A percentile compares a stretch with the other conserved stretches of the same genome.
Conservation (phyloP, 2,888 invertebrate species). For the Protophormia terraenovae region DNA sequence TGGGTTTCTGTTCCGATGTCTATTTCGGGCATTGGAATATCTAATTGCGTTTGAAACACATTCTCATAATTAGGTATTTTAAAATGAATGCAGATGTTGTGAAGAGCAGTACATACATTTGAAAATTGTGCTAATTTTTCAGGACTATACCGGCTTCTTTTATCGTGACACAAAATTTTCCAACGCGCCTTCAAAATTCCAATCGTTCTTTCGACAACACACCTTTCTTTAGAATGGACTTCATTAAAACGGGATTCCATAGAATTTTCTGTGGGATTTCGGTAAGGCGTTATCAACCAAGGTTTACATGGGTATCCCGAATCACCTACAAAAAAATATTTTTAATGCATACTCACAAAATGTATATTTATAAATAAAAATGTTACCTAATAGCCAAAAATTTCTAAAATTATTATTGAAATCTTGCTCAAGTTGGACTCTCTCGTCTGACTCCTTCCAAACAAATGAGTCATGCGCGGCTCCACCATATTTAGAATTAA, state of each 20-base stretch:
- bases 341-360: background rate
- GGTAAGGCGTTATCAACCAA: too few species aligned
- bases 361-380: background rate
- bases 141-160: constrained; percentile 33
- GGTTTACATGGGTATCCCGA: constrained; percentile 6
- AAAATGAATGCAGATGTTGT: too few species aligned
- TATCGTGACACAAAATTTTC: constrained; percentile 42
- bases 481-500: too few species aligned
- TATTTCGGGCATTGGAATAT: background rate
- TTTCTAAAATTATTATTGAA: background rate
- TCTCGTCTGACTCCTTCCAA: too few species aligned
- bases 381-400: constrained; percentile 12
- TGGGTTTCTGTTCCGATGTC: background rate
- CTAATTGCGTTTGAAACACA: too few species aligned
- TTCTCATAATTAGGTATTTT: too few species aligned
- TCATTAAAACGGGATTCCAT: too few species aligned
- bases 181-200: constrained; percentile 44
- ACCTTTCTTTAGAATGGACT: too few species aligned
- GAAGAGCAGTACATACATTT: too few species aligned
- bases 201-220: too few species aligned
- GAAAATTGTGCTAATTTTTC: background rate
- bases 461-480: too few species aligned
- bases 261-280: constrained; percentile 25
- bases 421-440: background rate
- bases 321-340: background rate